These are phyloP conservation scores for Hydropotes inermis DNA, from an alignment of 2,113 vertebrate species.

Conservation along the genomic window DNA sequence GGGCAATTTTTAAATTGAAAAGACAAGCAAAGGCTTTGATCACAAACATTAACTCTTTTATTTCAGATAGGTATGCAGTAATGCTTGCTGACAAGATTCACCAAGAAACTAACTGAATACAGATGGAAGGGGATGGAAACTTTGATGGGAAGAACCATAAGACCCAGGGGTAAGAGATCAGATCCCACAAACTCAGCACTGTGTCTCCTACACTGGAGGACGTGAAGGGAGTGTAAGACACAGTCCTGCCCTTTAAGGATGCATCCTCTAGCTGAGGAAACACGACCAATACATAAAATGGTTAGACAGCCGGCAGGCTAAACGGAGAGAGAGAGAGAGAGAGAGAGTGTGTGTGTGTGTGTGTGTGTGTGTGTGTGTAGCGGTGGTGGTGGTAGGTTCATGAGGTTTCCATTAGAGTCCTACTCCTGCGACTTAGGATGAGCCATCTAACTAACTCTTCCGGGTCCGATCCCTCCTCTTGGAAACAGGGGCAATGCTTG, in stretches of 20 bases:
- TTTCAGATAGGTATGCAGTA: background rate
- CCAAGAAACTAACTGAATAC: background rate
- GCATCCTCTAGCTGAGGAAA: background rate
- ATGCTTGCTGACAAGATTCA: background rate
- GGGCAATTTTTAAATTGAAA: background rate
- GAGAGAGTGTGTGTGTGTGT: background rate
- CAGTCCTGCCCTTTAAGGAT: background rate
- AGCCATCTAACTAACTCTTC: background rate
- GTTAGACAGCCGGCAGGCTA: background rate
- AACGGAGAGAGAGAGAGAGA: background rate
- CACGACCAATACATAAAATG: background rate
- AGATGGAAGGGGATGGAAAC: background rate
- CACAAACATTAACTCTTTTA: background rate
- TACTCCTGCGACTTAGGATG: background rate
- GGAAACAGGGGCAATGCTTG: background rate
- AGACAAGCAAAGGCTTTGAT: background rate
- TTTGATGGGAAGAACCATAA: background rate
- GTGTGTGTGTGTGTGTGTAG: background rate
- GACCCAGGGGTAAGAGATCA: background rate
- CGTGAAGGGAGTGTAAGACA: background rate
- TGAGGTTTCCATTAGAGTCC: background rate
- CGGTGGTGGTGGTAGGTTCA: background rate
- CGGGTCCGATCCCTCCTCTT: background rate
- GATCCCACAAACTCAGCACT: background rate
- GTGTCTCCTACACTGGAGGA: background rate